phyloP scores from a whole-genome alignment of 2,888 invertebrate species.

The Hemaris fuciformis region DNA sequence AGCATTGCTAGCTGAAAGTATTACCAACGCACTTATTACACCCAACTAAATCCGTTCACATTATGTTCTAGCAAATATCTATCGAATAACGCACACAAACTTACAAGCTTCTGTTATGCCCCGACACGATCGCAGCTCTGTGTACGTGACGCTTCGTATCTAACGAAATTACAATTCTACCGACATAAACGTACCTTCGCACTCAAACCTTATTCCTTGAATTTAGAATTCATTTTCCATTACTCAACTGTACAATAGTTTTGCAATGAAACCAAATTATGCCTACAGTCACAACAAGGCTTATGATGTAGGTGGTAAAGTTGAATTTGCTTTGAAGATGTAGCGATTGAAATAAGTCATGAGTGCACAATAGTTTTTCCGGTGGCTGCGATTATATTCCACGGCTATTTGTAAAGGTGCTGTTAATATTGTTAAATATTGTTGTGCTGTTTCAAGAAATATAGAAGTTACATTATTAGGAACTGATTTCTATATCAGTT shows the following conservation, averaged over 20 bases:
- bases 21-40: not conserved
- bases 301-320: not conserved
- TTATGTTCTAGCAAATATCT: slow-evolving; percentile 33
- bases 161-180: slow-evolving; percentile 41
- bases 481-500: too few relatives aligned
- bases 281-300: not conserved
- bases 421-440: slow-evolving; percentile 8
- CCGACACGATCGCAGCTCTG: slow-evolving; percentile 47
- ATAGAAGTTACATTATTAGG: too few relatives aligned
- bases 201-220: slow-evolving; percentile 18
- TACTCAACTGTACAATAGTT: not conserved
- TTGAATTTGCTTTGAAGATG: not conserved
- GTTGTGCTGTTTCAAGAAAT: not conserved
- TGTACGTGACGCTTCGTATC: slow-evolving; percentile 52
- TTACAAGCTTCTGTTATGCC: slow-evolving; percentile 54
- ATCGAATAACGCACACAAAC: slow-evolving; percentile 40
- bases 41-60: slow-evolving; percentile 9
- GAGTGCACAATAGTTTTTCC: slow-evolving; percentile 14
- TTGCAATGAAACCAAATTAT: not conserved
- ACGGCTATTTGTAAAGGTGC: slow-evolving; percentile 9
- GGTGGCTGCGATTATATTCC: slow-evolving; percentile 6
- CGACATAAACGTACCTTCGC: slow-evolving; percentile 21
- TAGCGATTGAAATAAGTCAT: not conserved
- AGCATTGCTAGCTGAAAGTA: not conserved
- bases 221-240: slow-evolving; percentile 21